phyloP scores from a whole-genome alignment of 2,113 vertebrate genomes.

The Microcebus griseorufus region DNA sequence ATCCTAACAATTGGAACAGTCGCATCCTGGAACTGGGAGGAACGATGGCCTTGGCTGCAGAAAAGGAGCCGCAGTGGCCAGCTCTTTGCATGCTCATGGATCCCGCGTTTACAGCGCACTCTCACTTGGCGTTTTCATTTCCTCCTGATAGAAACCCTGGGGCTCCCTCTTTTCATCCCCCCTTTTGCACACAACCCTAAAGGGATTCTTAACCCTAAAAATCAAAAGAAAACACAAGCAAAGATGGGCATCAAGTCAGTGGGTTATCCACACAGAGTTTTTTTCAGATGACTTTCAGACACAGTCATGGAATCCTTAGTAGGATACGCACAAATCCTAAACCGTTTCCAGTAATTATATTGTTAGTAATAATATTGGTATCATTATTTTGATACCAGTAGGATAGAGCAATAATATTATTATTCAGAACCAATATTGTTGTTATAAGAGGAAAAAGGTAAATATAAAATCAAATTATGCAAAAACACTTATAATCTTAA shows the following conservation, averaged over 20 bases:
- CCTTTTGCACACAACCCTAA: neutral
- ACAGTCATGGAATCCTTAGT: neutral
- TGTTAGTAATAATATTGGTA: neutral
- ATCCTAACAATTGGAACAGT: neutral
- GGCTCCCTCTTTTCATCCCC: neutral
- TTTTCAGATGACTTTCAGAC: neutral
- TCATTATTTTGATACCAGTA: neutral
- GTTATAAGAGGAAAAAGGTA: neutral
- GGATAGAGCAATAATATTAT: neutral
- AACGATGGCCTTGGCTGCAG: neutral
- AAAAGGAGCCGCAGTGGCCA: neutral
- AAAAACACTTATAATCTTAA: neutral
- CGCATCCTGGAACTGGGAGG: neutral
- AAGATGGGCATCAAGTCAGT: neutral
- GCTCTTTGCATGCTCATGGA: accelerated
- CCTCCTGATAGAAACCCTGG: neutral
- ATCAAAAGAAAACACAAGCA: neutral
- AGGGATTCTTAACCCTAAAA: neutral
- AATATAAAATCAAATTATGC: neutral
- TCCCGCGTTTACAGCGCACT: accelerated
- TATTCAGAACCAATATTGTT: neutral
- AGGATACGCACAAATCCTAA: neutral
- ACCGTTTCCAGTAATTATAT: neutral
- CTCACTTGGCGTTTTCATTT: neutral
- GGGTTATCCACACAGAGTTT: neutral